Conservation (phyloP, 1,140 invertebrate species). For the Panagrolaimus sp. region DNA sequence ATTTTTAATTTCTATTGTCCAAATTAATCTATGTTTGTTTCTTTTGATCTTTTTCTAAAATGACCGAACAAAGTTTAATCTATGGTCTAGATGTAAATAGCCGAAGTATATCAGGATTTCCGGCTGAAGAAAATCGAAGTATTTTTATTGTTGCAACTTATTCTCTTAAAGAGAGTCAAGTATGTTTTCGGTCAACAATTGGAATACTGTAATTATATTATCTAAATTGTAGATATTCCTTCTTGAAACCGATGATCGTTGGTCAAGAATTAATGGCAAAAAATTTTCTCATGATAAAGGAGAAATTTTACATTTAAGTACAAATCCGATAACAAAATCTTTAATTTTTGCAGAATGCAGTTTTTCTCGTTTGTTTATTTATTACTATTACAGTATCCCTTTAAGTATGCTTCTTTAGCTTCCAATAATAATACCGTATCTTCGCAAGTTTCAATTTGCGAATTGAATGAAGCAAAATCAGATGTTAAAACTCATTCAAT, state of each 20-base stretch:
- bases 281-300: neutral
- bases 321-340: neutral
- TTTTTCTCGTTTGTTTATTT: no score
- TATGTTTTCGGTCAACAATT: neutral
- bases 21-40: neutral
- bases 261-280: conserved; percentile 11
- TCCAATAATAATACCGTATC: no score
- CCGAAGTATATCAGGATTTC: neutral
- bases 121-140: neutral
- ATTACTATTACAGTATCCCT: no score
- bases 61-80: conserved; percentile 13
- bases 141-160: neutral
- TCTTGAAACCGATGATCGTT: neutral
- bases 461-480: neutral
- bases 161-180: conserved; percentile 11
- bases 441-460: neutral
- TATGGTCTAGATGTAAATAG: neutral
- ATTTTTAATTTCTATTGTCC: neutral
- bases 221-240: neutral
- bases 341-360: no score
- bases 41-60: neutral
- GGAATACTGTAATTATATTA: neutral
- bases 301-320: neutral
- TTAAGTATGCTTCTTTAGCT: no score
- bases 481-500: no score